Percentiles rank a stretch among this genome's conserved stretches.
Conservation (phyloP, 2,888 invertebrate species). For the Tridacna gigas region DNA sequence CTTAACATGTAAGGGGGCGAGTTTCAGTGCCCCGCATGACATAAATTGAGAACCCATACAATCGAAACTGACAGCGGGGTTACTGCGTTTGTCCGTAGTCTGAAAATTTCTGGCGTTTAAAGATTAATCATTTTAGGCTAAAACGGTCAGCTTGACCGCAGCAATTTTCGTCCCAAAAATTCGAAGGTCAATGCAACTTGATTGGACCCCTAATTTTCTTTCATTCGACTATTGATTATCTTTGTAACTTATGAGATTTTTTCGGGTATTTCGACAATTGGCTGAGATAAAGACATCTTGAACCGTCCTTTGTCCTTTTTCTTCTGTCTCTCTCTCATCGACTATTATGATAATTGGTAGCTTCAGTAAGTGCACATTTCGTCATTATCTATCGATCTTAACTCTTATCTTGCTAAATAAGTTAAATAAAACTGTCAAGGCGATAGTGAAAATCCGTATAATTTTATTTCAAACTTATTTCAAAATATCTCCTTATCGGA, state of each 20-base stretch:
- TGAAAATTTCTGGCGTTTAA: conserved; percentile 20
- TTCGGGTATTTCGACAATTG: neutral
- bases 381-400: too few relatives aligned
- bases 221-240: conserved; percentile 1
- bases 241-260: conserved; percentile 12
- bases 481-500: too few relatives aligned
- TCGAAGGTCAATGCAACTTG: conserved; percentile 23
- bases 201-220: conserved; percentile 14
- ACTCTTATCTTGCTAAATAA: too few relatives aligned
- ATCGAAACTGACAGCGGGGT: conserved; percentile 26
- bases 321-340: too few relatives aligned
- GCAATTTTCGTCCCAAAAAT: conserved; percentile 18
- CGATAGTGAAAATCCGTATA: too few relatives aligned
- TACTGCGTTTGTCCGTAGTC: conserved; percentile 17
- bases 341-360: too few relatives aligned
- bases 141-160: conserved; percentile 10
- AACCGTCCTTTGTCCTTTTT: too few relatives aligned
- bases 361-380: too few relatives aligned
- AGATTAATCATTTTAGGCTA: conserved; percentile 18
- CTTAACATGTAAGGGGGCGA: conserved; percentile 10
- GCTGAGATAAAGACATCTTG: too few relatives aligned
- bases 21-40: conserved; percentile 12
- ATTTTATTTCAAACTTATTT: too few relatives aligned
- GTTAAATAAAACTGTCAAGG: too few relatives aligned
- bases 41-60: conserved; percentile 41